Evolutionary conservation across 2,113 vertebrate genomes (phyloP).

Genomic region (Scartelaos histophorus): DNA sequence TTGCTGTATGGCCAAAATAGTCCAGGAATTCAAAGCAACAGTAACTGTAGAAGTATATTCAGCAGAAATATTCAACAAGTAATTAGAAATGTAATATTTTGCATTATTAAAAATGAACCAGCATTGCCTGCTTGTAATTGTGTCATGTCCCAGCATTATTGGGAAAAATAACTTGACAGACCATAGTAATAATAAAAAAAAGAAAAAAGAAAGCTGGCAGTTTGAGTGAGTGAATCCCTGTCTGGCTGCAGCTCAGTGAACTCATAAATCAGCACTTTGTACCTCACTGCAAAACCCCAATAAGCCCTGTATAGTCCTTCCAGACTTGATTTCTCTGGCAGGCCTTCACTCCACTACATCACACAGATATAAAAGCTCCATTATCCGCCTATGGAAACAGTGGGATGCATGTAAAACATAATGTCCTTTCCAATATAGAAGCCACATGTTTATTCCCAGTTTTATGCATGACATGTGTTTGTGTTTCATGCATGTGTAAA

Average conservation of each 20-base stretch:
- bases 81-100: too few relatives aligned
- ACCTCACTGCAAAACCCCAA: not conserved
- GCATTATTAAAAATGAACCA: too few relatives aligned
- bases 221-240: not conserved
- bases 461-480: constrained; percentile 21
- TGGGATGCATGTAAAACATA: not conserved
- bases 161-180: not conserved
- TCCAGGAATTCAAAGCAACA: too few relatives aligned
- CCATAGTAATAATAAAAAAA: not conserved
- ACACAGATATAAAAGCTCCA: not conserved
- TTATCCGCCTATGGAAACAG: not conserved
- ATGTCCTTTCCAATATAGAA: not conserved
- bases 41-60: too few relatives aligned
- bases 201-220: too few relatives aligned
- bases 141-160: not conserved
- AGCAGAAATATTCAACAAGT: too few relatives aligned
- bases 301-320: not conserved
- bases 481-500: constrained; percentile 31
- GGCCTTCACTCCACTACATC: not conserved
- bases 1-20: too few relatives aligned
- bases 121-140: not conserved
- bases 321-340: not conserved
- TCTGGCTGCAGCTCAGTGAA: not conserved
- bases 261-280: constrained; percentile 1
- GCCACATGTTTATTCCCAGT: constrained; percentile 26